Conservation (phyloP, 2,888 invertebrate genomes). For the Cynaeus angustus region DNA sequence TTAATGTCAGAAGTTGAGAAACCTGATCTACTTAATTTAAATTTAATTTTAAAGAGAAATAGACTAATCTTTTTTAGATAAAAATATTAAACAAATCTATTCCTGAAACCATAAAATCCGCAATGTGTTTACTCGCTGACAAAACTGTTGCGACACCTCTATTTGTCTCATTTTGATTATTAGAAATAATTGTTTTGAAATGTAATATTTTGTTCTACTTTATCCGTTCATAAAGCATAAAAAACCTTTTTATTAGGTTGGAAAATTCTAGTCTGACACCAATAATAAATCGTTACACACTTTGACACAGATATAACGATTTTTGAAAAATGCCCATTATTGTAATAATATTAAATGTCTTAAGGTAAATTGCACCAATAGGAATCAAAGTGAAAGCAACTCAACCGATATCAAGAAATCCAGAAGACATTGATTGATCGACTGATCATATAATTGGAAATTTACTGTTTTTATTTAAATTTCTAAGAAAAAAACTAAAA, state of each 20-base stretch:
- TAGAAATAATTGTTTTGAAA: slow-evolving; percentile 1
- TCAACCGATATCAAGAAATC: slow-evolving; percentile 9
- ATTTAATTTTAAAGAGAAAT: no score
- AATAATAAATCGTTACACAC: slow-evolving; percentile 26
- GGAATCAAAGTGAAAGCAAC: slow-evolving; percentile 40
- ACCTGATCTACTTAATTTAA: no score
- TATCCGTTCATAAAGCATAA: neutral
- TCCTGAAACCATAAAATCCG: no score
- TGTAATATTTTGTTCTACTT: neutral
- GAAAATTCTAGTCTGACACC: slow-evolving; percentile 11
- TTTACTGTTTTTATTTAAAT: slow-evolving; percentile 15
- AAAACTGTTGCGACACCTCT: no score
- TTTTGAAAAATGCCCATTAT: slow-evolving; percentile 26
- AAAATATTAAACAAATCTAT: no score
- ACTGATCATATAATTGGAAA: slow-evolving; percentile 11
- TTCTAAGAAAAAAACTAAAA: slow-evolving; percentile 43
- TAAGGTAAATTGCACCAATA: slow-evolving; percentile 12
- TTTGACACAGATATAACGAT: slow-evolving; percentile 28
- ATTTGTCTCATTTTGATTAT: no score
- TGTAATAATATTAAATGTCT: slow-evolving; percentile 34
- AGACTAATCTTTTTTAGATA: no score
- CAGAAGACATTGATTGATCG: slow-evolving; percentile 31
- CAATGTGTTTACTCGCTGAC: no score
- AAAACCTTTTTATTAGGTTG: slow-evolving; percentile 7
- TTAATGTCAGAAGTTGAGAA: no score